Percentiles rank a stretch among this genome's conserved stretches.
phyloP scores from a whole-genome alignment of 2,797 vertebrate species.

The Amniataba percoides region DNA sequence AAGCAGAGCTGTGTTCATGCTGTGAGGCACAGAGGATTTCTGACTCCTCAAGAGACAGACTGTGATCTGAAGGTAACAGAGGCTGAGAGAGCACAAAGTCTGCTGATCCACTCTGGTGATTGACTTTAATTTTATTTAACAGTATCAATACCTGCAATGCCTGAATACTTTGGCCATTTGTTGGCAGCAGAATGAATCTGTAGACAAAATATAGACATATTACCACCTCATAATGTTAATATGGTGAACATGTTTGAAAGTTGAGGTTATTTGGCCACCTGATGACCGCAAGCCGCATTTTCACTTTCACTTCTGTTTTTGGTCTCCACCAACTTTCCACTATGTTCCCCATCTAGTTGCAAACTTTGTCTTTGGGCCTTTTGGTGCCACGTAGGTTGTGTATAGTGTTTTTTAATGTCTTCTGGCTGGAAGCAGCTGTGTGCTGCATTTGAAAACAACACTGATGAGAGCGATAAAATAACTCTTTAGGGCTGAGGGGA shows the following conservation, averaged over 20 bases:
- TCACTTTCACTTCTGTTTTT: slow-evolving; percentile 4
- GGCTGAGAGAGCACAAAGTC: slow-evolving; percentile 45
- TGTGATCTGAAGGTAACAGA: slow-evolving; percentile 66
- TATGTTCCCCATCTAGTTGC: slow-evolving; percentile 32
- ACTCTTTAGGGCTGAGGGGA: not conserved
- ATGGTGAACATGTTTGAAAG: not conserved
- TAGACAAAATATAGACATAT: slow-evolving; percentile 3
- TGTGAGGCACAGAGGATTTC: slow-evolving; percentile 60
- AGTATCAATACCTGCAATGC: slow-evolving; percentile 12
- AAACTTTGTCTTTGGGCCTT: slow-evolving; percentile 4
- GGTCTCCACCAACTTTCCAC: slow-evolving; percentile 7
- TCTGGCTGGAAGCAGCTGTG: slow-evolving; percentile 25
- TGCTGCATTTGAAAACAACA: slow-evolving; percentile 9
- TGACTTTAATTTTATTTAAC: slow-evolving; percentile 38
- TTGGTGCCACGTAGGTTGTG: not conserved
- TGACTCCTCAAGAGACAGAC: slow-evolving; percentile 56
- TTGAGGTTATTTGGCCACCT: not conserved
- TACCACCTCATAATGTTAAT: slow-evolving; percentile 8
- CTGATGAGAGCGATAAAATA: not conserved
- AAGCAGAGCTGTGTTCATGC: slow-evolving; percentile 48
- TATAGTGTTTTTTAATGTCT: not conserved
- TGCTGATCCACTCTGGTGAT: slow-evolving; percentile 36
- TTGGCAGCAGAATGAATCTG: slow-evolving; percentile 2
- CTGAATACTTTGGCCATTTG: slow-evolving; percentile 1
- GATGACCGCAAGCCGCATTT: slow-evolving; percentile 7